phyloP scores from a whole-genome alignment of 2,797 vertebrate genomes.

The Harpagifer antarcticus region DNA sequence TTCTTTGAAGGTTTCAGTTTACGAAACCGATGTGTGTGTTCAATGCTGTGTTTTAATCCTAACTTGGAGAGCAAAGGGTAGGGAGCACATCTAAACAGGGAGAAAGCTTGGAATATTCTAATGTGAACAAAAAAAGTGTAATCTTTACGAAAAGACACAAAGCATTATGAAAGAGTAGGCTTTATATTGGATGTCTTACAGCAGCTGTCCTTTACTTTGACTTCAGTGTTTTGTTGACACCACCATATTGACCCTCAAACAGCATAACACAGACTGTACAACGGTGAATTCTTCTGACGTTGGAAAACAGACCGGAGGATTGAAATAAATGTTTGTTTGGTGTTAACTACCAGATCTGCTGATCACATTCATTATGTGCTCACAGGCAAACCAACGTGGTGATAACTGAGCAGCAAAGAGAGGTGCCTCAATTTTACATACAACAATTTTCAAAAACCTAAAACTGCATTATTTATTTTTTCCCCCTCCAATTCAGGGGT shows the following conservation, averaged over 20 bases:
- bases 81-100: conserved; percentile 20
- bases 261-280: neutral
- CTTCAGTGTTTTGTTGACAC: conserved; percentile 46
- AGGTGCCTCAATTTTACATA: neutral
- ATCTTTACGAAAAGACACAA: conserved; percentile 28
- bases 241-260: conserved; percentile 43
- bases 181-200: conserved; percentile 30
- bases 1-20: conserved; percentile 75
- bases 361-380: conserved; percentile 1
- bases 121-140: conserved; percentile 42
- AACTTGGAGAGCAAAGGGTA: conserved; percentile 30
- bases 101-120: conserved; percentile 12
- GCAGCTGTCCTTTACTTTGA: conserved; percentile 40
- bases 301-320: neutral
- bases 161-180: conserved; percentile 35
- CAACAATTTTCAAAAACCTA: neutral
- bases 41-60: conserved; percentile 64
- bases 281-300: neutral
- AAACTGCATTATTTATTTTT: neutral
- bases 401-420: neutral
- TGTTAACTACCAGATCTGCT: neutral
- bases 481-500: neutral
- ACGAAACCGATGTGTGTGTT: conserved; percentile 72
- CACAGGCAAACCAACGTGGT: neutral
- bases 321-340: neutral